A percentile compares a stretch with the other conserved stretches of the same genome.
phyloP scores from a whole-genome alignment of 30 jellyfish, hydroid and myxozoan species.

The Aurelia coerulea region DNA sequence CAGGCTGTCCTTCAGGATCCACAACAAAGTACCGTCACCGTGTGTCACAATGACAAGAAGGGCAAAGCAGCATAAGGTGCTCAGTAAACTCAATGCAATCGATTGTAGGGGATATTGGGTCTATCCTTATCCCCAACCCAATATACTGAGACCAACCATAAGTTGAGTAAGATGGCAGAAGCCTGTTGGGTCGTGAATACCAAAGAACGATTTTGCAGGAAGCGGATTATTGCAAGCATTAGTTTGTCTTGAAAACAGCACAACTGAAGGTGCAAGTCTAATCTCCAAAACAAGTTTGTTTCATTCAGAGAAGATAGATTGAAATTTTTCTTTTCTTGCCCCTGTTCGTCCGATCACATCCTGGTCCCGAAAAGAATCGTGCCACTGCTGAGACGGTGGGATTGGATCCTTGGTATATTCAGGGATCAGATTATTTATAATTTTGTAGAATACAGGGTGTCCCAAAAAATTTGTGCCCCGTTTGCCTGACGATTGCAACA shows the following conservation, averaged over 20 bases:
- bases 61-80: slow-evolving; percentile 59
- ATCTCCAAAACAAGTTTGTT: slow-evolving; percentile 53
- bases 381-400: slow-evolving; percentile 60
- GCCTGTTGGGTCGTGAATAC: slow-evolving; percentile 18
- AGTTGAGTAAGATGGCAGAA: slow-evolving; percentile 24
- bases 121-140: slow-evolving; percentile 15
- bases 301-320: slow-evolving; percentile 65
- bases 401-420: slow-evolving; percentile 58
- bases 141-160: slow-evolving; percentile 41
- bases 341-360: slow-evolving; percentile 56
- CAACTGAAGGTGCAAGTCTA: slow-evolving; percentile 62
- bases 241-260: slow-evolving; percentile 52
- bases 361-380: slow-evolving; percentile 55
- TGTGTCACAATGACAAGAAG: background rate
- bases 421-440: slow-evolving; percentile 53
- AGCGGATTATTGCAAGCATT: background rate
- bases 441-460: slow-evolving; percentile 46
- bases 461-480: background rate
- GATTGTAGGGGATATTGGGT: slow-evolving; percentile 49
- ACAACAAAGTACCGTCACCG: no score
- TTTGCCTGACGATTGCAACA: background rate
- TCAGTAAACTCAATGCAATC: slow-evolving; percentile 47
- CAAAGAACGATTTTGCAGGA: slow-evolving; percentile 35
- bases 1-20: no score
- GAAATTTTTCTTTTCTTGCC: slow-evolving; percentile 68